Base-by-base conservation (phyloP, 2,797 vertebrate genomes). In the Sphenodon punctatus region DNA sequence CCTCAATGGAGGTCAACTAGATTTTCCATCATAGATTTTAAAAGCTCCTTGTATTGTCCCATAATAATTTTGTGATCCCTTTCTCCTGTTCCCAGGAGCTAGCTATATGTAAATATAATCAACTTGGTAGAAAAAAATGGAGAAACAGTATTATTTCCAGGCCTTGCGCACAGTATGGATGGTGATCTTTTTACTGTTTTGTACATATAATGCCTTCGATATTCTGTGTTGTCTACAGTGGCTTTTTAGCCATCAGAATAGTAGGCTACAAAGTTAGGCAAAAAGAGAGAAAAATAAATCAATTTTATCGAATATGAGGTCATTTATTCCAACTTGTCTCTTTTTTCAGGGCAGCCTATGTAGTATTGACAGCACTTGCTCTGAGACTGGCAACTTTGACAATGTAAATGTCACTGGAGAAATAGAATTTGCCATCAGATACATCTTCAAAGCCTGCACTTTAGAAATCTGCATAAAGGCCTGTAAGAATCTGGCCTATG, bases 391-490 rank as follows among this genome's bases (percentile, higher is more conserved):
- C 34, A 89, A 90, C 63, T 96, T 95, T 48, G 96, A 94, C 86
- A 96, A 84, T 2, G 92, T 89, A 61, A 61, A 88, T 1, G 58
- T 97, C 73, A 89, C 94, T 0, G 98, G 98, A 81, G 97, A 98
- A 87, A 95, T 99, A 88, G 96, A 98, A 82, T 85, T 98, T 68
- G 95, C 96, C 22, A 30, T 99, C 77, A 90, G 77, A 75, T 99
- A 98, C 74, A 91, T 95, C 94, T 85, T 83, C 90, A 85, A 67
- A 88, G 77, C 89, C 36, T 94, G 92, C 72, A 92, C 95, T 83
- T 93, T 99, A 88, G 97, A 98, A 93, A 90, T 99, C 84, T 92
- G 89, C 17, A 95, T 99, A 39, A 95, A 93, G 32, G 92, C 92
- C 41, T 98, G 98, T 86, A 97, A 93, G 89, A 97, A 98, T 65